Evolutionary conservation across 2,888 invertebrate genomes (phyloP).

Genomic region (Hypomecis atomaria): DNA sequence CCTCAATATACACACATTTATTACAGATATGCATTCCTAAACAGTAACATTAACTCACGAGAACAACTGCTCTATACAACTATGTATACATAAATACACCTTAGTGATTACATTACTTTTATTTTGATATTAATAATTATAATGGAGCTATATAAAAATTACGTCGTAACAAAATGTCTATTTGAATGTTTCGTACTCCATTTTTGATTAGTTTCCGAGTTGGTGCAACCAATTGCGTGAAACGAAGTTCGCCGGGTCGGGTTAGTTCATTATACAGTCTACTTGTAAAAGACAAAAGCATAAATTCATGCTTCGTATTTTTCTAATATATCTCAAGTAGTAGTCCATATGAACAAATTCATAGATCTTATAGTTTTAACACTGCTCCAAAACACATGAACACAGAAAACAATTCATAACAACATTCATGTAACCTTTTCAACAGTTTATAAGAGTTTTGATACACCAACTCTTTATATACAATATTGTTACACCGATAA

Average conservation of each 20-base stretch:
- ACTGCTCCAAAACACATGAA: slow-evolving; percentile 11
- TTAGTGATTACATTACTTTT: slow-evolving; percentile 44
- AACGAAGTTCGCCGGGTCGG: no score
- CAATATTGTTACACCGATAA: slow-evolving; percentile 4
- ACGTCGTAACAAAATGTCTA: neutral
- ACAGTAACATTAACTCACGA: slow-evolving; percentile 76
- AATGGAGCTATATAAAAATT: slow-evolving; percentile 31
- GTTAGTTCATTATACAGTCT: no score
- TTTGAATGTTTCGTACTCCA: neutral
- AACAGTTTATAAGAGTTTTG: slow-evolving; percentile 2
- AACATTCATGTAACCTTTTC: slow-evolving; percentile 11
- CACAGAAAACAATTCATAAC: slow-evolving; percentile 6
- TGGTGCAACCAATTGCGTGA: no score
- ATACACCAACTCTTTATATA: slow-evolving; percentile 17
- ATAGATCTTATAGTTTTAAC: neutral
- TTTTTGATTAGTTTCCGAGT: no score
- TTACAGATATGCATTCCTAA: slow-evolving; percentile 82
- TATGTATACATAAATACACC: slow-evolving; percentile 54
- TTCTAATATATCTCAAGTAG: no score
- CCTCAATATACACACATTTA: slow-evolving; percentile 82
- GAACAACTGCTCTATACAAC: slow-evolving; percentile 73
- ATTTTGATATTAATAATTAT: slow-evolving; percentile 13
- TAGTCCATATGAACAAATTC: neutral
- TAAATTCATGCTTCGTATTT: no score
- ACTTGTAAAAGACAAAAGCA: no score